Percentiles rank a stretch among this genome's conserved stretches.
Conservation (phyloP, 2,888 invertebrate genomes). For the Zygaena filipendulae region DNA sequence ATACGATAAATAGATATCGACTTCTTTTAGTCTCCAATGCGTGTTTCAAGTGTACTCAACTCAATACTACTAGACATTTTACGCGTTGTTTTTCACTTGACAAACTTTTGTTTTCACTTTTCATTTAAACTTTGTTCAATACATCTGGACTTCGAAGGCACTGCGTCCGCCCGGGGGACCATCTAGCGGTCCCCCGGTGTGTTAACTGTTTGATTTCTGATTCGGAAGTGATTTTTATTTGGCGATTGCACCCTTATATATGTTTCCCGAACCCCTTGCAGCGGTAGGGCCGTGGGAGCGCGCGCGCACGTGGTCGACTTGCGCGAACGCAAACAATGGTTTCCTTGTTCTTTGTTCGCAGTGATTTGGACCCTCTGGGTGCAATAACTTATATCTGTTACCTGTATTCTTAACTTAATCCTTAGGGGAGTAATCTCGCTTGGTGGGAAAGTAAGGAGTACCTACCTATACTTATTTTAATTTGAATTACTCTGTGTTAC, state of each 20-base stretch:
- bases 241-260: conserved; percentile 37
- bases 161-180: conserved; percentile 33
- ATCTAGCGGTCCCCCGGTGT: conserved; percentile 37
- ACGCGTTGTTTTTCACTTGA: conserved; percentile 25
- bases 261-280: conserved; percentile 38
- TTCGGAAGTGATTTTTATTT: conserved; percentile 43
- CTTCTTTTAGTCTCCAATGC: conserved; percentile 7
- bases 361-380: conserved; percentile 57
- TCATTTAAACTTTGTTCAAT: conserved; percentile 10
- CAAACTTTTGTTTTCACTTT: conserved; percentile 25
- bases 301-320: conserved; percentile 54
- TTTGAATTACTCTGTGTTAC: conserved; percentile 50
- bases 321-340: conserved; percentile 56
- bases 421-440: conserved; percentile 53
- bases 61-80: neutral
- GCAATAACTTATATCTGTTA: conserved; percentile 59
- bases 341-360: conserved; percentile 48
- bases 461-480: conserved; percentile 50
- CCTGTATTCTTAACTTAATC: conserved; percentile 49
- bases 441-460: conserved; percentile 61
- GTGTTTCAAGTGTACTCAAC: conserved; percentile 8
- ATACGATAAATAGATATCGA: too few species aligned
- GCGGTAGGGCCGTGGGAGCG: conserved; percentile 52
- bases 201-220: conserved; percentile 32
- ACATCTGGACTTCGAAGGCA: conserved; percentile 1